Conservation (phyloP, 2,888 invertebrate genomes). For the Meganola albula region DNA sequence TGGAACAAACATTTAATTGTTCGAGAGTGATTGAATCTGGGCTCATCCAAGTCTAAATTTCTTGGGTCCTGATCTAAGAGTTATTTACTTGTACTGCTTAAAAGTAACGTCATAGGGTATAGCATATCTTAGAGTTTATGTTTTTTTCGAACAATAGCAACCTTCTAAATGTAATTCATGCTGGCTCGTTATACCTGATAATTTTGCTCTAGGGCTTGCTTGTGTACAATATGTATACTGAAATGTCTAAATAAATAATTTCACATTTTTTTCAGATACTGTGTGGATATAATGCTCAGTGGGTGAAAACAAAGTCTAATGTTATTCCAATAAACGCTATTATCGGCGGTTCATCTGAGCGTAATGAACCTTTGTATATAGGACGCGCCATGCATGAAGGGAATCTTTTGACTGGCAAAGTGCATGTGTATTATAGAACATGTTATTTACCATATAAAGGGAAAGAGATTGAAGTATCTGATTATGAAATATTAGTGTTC, state of each 20-base stretch:
- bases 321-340: slow-evolving; percentile 82
- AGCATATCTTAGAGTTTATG: too few relatives aligned
- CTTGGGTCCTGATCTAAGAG: too few relatives aligned
- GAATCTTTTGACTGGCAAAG: slow-evolving; percentile 85
- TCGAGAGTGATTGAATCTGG: too few relatives aligned
- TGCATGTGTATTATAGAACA: slow-evolving; percentile 79
- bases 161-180: too few relatives aligned
- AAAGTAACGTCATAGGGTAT: too few relatives aligned
- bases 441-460: slow-evolving; percentile 81
- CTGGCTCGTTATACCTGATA: too few relatives aligned
- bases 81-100: too few relatives aligned
- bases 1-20: too few relatives aligned
- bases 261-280: slow-evolving; percentile 44
- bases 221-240: not conserved
- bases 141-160: too few relatives aligned
- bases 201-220: too few relatives aligned
- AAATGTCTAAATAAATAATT: too few relatives aligned
- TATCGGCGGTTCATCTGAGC: slow-evolving; percentile 74
- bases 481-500: slow-evolving; percentile 37
- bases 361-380: slow-evolving; percentile 78
- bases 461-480: slow-evolving; percentile 23
- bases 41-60: too few relatives aligned
- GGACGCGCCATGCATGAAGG: slow-evolving; percentile 83
- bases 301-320: slow-evolving; percentile 75
- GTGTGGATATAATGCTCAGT: slow-evolving; percentile 44